A percentile compares a stretch with the other conserved stretches of the same genome.
phyloP scores from a whole-genome alignment of 92 coral and sea anemone species.

The Desmophyllum pertusum region DNA sequence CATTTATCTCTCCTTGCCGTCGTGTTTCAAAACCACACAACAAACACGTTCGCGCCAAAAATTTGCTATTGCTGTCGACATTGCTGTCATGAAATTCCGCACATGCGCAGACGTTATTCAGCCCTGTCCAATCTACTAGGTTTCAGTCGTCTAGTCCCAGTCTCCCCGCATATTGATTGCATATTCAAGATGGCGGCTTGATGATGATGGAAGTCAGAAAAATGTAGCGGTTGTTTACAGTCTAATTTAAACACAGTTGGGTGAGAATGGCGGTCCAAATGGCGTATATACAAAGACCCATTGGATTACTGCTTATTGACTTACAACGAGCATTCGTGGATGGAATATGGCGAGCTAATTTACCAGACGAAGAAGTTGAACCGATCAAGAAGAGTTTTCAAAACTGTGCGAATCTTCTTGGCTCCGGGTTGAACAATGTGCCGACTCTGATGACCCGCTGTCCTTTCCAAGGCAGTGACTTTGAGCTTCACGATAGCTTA shows the following conservation, averaged over 20 bases:
- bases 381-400: constrained; percentile 58
- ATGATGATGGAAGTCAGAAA: neutral
- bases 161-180: too few species aligned
- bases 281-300: constrained; percentile 16
- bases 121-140: too few species aligned
- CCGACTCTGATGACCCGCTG: constrained; percentile 50
- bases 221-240: neutral
- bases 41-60: too few species aligned
- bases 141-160: too few species aligned
- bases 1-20: too few species aligned
- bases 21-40: too few species aligned
- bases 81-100: too few species aligned
- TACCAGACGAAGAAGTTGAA: constrained; percentile 58
- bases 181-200: neutral
- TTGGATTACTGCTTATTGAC: constrained; percentile 55
- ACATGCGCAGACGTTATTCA: too few species aligned
- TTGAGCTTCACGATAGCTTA: constrained; percentile 41
- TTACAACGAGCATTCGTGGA: constrained; percentile 54
- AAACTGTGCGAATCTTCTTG: constrained; percentile 49
- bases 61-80: too few species aligned
- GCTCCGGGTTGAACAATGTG: constrained; percentile 42
- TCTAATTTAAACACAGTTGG: neutral
- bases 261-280: neutral
- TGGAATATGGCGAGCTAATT: constrained; percentile 47
- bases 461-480: constrained; percentile 49